Base-by-base conservation (phyloP, 2,113 vertebrate genomes). In the Alethe diademata region DNA sequence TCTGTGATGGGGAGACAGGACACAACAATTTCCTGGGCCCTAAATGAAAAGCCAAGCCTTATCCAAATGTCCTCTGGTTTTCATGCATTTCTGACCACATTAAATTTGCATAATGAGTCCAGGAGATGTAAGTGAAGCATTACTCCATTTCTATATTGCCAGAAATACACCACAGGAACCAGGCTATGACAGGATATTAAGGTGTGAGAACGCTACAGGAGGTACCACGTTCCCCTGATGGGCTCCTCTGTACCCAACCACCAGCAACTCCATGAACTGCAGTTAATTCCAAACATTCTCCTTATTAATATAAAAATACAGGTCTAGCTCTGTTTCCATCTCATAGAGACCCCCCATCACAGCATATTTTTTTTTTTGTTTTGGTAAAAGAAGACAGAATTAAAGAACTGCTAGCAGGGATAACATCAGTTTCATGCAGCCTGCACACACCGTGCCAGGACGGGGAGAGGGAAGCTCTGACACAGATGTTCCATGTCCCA, bases 321-420 rank as follows among this genome's bases (percentile, higher is more conserved):
- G 6, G 19, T 14, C 31, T 50, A 58, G 12, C 33, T 47, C 72
- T 65, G 4, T 3, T 53, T 14, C 51, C 22, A 4, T 48, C 33
- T 69, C 12, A 0, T 6, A 33, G 3, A 61, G 16, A 58, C 2
- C 16, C 23, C 24, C 20, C 69, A 31, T 31, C 19, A 12, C 0
- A 0, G 53, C 17, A 31, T 47, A 5, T 40, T 40, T 78, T 78
- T 64, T 29, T 43, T 18, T 51, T 35, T 43, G 14, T 24, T 31
- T 69, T 64, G 47, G 60, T 36, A 40, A 29, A 33, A 88, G n/a
- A 80, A 38, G 38, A 54, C 11, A 43, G 57, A 20, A 51, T 42
- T 75, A 35, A 35, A 40, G 61, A 35, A 3, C 42, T 48, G 35
- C 38, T 75, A 70, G n/a, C 40, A 33, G 62, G 38, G 45, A n/a